A percentile compares a stretch with the other conserved stretches of the same genome.
phyloP scores from a whole-genome alignment of 2,888 invertebrate species.

The Drosophila kanekoi region DNA sequence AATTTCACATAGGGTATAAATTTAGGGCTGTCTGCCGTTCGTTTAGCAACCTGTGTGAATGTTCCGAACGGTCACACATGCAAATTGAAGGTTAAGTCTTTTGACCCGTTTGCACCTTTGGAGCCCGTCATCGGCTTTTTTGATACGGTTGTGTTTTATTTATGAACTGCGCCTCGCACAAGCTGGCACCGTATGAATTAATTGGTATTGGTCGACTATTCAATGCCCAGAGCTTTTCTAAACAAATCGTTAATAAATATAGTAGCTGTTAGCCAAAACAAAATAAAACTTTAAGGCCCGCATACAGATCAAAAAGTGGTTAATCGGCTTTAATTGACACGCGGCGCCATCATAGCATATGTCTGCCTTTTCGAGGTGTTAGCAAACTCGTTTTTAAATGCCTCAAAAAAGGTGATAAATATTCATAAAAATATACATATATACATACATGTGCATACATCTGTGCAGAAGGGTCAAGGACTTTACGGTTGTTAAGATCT shows the following conservation, averaged over 20 bases:
- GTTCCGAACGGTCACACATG: slow-evolving; percentile 19
- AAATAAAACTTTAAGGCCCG: slow-evolving; percentile 19
- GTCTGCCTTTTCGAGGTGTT: slow-evolving; percentile 47
- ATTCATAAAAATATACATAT: slow-evolving; percentile 28
- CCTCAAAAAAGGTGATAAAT: slow-evolving; percentile 33
- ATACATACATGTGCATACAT: slow-evolving; percentile 3
- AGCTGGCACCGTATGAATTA: slow-evolving; percentile 64
- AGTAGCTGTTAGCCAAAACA: slow-evolving; percentile 19
- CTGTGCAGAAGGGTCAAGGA: slow-evolving; percentile 38
- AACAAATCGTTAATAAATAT: slow-evolving; percentile 60
- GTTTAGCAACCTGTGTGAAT: slow-evolving; percentile 27
- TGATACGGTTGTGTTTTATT: slow-evolving; percentile 32
- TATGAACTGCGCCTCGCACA: slow-evolving; percentile 71
- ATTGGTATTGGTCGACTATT: slow-evolving; percentile 39
- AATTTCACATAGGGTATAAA: slow-evolving; percentile 52
- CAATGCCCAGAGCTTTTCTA: slow-evolving; percentile 61
- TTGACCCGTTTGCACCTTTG: slow-evolving; percentile 41
- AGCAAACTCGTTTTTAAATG: slow-evolving; percentile 66
- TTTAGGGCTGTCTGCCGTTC: slow-evolving; percentile 37
- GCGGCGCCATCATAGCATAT: slow-evolving; percentile 49
- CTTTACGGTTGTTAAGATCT: not conserved
- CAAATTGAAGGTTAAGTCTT: slow-evolving; percentile 47
- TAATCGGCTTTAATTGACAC: slow-evolving; percentile 54
- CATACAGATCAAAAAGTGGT: slow-evolving; percentile 24
- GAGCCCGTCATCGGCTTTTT: slow-evolving; percentile 13